phyloP scores from a whole-genome alignment of 2,888 invertebrate species.

The Luperina nickerlii region DNA sequence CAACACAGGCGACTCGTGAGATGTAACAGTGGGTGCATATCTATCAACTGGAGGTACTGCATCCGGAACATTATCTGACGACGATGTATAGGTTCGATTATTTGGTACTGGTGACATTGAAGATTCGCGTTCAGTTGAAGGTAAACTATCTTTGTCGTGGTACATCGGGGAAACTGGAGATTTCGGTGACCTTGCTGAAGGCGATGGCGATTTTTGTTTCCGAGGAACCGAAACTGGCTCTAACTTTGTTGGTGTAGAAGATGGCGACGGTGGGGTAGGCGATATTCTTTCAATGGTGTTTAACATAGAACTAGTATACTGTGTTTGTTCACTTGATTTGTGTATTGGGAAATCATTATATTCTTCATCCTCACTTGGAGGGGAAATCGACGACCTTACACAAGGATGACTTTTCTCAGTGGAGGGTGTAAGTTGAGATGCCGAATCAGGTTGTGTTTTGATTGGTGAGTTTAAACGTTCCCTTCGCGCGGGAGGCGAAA shows the following conservation, averaged over 20 bases:
- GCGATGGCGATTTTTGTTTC: constrained; percentile 82
- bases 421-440: constrained; percentile 65
- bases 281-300: constrained; percentile 77
- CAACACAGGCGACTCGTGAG: constrained; percentile 73
- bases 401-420: constrained; percentile 74
- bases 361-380: constrained; percentile 74
- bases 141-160: constrained; percentile 71
- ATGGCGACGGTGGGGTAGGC: constrained; percentile 70
- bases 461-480: constrained; percentile 77
- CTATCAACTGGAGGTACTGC: constrained; percentile 61
- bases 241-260: constrained; percentile 64
- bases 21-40: constrained; percentile 64
- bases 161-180: constrained; percentile 75
- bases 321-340: constrained; percentile 70
- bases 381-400: constrained; percentile 75
- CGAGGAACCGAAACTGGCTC: constrained; percentile 73
- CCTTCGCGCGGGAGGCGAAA: constrained; percentile 75
- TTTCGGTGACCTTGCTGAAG: constrained; percentile 77
- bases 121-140: constrained; percentile 65
- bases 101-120: constrained; percentile 73
- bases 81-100: constrained; percentile 63
- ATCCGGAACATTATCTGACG: constrained; percentile 68
- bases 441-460: constrained; percentile 71
- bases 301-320: constrained; percentile 66
- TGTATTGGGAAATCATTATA: constrained; percentile 66